Evolutionary conservation across 2,113 vertebrate species (phyloP).

Genomic region (Zapus hudsonius): DNA sequence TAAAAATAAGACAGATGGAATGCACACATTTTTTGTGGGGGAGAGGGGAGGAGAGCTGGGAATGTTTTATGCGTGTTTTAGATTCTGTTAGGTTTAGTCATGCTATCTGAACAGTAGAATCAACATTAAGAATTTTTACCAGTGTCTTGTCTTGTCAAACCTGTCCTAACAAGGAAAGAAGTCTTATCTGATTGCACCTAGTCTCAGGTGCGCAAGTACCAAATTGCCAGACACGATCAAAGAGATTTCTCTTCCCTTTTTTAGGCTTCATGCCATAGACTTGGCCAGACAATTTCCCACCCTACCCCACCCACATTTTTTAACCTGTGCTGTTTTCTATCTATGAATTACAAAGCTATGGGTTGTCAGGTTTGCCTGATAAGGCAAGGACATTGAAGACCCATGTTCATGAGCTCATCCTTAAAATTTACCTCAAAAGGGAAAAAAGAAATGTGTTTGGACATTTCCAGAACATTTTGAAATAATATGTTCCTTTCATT

Average conservation of each 20-base stretch:
- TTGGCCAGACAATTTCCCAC: slow-evolving; percentile 42
- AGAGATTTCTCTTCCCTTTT: neutral
- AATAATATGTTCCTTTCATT: neutral
- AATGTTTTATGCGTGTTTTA: slow-evolving; percentile 38
- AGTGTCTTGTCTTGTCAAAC: slow-evolving; percentile 47
- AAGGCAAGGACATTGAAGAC: neutral
- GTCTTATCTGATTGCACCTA: slow-evolving; percentile 51
- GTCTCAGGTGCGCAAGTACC: slow-evolving; percentile 8
- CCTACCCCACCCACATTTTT: neutral
- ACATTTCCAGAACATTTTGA: neutral
- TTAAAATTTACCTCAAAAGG: neutral
- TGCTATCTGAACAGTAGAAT: slow-evolving; percentile 49
- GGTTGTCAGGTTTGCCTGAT: no score
- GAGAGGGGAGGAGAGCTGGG: neutral
- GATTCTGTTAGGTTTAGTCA: slow-evolving; percentile 43
- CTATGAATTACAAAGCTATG: neutral
- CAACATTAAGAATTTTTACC: slow-evolving; percentile 41
- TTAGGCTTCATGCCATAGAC: neutral
- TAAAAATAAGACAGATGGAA: slow-evolving; percentile 53
- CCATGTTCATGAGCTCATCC: neutral
- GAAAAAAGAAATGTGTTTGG: neutral
- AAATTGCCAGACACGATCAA: slow-evolving; percentile 56
- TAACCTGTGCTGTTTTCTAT: slow-evolving; percentile 3
- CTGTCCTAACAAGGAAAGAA: slow-evolving; percentile 1
- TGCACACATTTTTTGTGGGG: neutral